Evolutionary conservation across 1,140 invertebrate species (phyloP), one percentile per base, ranked within the genome.

Genomic region (Drosophila burlai): DNA sequence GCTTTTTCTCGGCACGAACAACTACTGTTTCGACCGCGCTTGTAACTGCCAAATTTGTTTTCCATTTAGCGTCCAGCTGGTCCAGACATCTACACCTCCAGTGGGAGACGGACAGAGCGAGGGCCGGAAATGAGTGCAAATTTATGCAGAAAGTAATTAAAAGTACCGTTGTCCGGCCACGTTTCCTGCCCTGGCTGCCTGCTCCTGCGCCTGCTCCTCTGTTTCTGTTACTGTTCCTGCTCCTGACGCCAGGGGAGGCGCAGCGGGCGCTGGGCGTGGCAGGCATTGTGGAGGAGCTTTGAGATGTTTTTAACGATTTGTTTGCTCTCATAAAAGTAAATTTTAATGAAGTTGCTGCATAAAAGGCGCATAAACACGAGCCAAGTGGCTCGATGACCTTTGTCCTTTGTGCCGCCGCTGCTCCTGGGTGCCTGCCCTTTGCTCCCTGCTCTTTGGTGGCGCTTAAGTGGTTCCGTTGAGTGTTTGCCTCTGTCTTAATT

Each of bases 141-240:
- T 87, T 87, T 87, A 87, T 87, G 84, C 84, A 87, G 84, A 80
- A 87, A 87, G 81, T 87, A 87, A 87, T 87, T 87, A 87, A 87
- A 87, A 87, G 77, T 75, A 64, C 84, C 81, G 77, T 83, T 89
- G 84, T 78, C 52, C 82, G 64, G 73, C 83, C 61, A 73, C 69
- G 68, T 75, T 76, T 76, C 49, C 59, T 52, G 34, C 21, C 16
- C 16, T 62, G 34, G 21, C 42, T 46, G 21, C 29, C 31, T 47
- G 38, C 10, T n/a, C 18, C 15, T 29, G 15, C 8, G 21, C 40
- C 29, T 50, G 43, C 24, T 29, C 21, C 9, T n/a, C 16, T n/a
- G 47, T 9, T 50, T 18, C 29, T 11, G 36, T 40, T 24, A 13
- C 43, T 61, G 34, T 24, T 38, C 18, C n/a, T 38, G 50, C 38